Evolutionary conservation across 2,113 vertebrate genomes (phyloP), one percentile per base, ranked within the genome.

Genomic region (Dryoscopus gambensis): DNA sequence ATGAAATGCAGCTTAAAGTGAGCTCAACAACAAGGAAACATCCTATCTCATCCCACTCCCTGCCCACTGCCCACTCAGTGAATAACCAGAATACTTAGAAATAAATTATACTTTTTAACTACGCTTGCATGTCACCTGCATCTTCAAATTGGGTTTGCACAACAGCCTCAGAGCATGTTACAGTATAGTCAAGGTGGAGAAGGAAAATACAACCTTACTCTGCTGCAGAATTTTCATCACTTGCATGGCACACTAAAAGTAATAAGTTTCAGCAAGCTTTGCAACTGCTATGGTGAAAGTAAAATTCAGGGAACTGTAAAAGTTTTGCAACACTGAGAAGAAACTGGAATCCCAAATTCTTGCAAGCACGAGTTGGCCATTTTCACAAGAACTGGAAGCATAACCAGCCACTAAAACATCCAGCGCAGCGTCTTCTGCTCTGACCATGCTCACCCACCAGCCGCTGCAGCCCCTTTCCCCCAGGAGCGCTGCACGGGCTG

Each of bases 401-500:
- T 16, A 28, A 71, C 6, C n/a, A 82, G 68, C 12, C 59, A 9
- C 42, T 40, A 17, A 22, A 40, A 5, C 27, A n/a, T 0, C 1
- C 9, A 31, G 69, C 24, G 7, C 23, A 15, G 63, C 0, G 1
- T 2, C 27, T n/a, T 4, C 39, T 12, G 2, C 75, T 7, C 37
- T 2, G 35, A 12, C 3, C 0, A 2, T 1, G 28, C 25, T 2
- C 8, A 7, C 27, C 15, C 6, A 9, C 10, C 23, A 4, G 24
- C 10, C 1, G 0, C 31, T 0, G 4, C 74, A 80, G 56, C 21
- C 30, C 49, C 24, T 35, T 24, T 15, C 11, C 31, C 42, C 9
- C 23, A 2, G 19, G 18, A 11, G 33, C 4, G 12, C 63, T 6
- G 77, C 16, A 12, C 0, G 24, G 15, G 67, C 49, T 24, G 23